Evolutionary conservation across 1,140 invertebrate species (phyloP), one percentile per base, ranked within the genome.

Genomic region (Brachionus sp.): DNA sequence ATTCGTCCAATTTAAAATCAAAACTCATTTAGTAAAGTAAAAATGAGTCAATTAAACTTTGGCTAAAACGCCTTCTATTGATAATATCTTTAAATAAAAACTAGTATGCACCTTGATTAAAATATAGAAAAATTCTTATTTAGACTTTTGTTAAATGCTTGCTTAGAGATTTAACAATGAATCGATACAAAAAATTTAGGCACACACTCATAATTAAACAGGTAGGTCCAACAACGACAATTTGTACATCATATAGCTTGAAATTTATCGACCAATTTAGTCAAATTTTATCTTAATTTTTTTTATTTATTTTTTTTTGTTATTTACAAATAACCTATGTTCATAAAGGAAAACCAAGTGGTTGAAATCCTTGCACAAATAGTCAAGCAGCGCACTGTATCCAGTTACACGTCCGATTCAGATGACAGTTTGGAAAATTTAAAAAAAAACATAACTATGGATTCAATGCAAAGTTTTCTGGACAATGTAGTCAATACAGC

Each of bases 381-480:
- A 46, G 37, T 46, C 70, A 75, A 75, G 25, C 70, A 75, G 2
- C 16, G 42, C 7, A 75, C 16, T 25, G 44, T 25, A 25, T 75
- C 70, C 19, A 44, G 23, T 10, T 44, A 25, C 19, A 25, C 70
- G 25, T 75, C 70, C 19, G 70, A 75, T 16, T 46, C 39, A 19
- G 70, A 75, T 10, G 70, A 75, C n/a, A 75, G 70, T n/a, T 46
- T 75, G 44, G 42, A 75, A 25, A 23, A 75, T 19, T 46, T 75
- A 9, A 75, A 46, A 75, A 75, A 46, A 46, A 25, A 42, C 23
- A 46, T 75, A 10, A 25, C 62, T 9, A 33, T 62, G 19, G 77
- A 80, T 25, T 62, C 50, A 9, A 80, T 80, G 77, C 77, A 66
- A 80, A 39, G 39, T 25, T 80, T 62, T 66, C 42, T 80, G 50